These are phyloP conservation scores for Cyanoramphus novaezelandiae DNA, from an alignment of 2,113 vertebrate genomes.

Conservation along the genomic window DNA sequence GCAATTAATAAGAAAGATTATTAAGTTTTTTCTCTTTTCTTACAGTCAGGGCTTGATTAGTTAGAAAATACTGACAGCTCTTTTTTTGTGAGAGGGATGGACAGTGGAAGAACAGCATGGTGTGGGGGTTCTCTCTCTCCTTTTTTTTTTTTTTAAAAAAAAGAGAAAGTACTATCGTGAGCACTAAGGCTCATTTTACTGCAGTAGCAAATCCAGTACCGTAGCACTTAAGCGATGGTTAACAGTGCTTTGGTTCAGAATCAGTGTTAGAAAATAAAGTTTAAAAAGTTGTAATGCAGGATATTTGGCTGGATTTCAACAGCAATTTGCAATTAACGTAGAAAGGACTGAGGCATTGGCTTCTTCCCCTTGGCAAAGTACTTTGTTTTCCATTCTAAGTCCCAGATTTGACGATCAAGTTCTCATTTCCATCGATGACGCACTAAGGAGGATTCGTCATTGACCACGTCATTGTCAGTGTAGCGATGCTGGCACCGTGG, in stretches of 20 bases:
- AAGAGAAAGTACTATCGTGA: constrained; percentile 10
- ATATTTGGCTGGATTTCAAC: constrained; percentile 38
- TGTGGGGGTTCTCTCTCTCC: not conserved
- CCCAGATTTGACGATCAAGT: not conserved
- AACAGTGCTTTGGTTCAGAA: constrained; percentile 70
- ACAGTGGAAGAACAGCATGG: not conserved
- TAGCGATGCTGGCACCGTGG: constrained; percentile 55
- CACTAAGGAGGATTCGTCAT: constrained; percentile 92
- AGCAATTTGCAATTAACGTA: not conserved
- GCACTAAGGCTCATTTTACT: constrained; percentile 27
- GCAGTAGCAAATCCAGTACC: constrained; percentile 10
- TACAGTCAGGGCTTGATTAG: constrained; percentile 25
- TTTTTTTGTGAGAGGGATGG: not conserved
- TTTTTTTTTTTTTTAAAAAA: not conserved
- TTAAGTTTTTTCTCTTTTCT: not conserved
- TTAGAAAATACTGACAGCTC: constrained; percentile 48
- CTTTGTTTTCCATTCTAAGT: not conserved
- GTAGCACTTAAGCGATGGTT: constrained; percentile 51
- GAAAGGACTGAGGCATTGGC: not conserved
- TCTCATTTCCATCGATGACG: constrained; percentile 93
- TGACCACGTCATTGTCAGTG: constrained; percentile 79
- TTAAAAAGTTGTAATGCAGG: constrained; percentile 54
- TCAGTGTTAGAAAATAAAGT: constrained; percentile 65
- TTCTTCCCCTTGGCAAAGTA: not conserved
- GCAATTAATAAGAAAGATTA: constrained; percentile 34